Evolutionary conservation across 2,797 vertebrate genomes (phyloP).

Genomic region (Vireo griseus): DNA sequence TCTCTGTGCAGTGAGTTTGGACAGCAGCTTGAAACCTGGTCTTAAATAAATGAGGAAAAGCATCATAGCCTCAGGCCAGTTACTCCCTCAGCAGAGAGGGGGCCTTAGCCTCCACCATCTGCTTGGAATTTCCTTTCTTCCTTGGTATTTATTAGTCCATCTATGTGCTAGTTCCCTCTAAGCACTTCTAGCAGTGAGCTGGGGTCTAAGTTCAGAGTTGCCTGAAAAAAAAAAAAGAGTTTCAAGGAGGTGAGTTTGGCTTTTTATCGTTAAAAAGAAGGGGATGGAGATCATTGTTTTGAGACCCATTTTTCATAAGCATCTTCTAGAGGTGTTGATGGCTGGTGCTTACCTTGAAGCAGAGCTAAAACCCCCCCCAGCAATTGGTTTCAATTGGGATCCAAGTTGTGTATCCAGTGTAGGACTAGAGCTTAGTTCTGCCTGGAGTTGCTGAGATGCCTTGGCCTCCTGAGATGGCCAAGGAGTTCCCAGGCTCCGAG

Average conservation of each 20-base stretch:
- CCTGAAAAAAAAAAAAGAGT: background rate
- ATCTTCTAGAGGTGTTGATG: background rate
- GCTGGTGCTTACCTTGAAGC: background rate
- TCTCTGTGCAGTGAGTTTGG: background rate
- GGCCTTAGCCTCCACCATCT: background rate
- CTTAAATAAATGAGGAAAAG: background rate
- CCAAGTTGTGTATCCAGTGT: background rate
- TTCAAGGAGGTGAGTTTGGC: background rate
- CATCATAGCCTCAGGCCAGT: background rate
- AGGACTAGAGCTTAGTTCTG: background rate
- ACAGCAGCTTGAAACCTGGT: background rate
- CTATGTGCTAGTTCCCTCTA: background rate
- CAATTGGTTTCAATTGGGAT: background rate
- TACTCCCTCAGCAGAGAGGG: background rate
- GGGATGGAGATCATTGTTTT: background rate
- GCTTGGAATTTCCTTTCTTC: background rate
- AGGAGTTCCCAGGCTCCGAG: background rate
- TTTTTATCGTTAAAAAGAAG: background rate
- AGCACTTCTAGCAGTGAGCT: background rate
- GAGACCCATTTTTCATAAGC: background rate
- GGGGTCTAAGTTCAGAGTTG: background rate
- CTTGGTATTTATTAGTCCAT: background rate
- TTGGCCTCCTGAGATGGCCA: background rate
- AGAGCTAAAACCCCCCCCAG: accelerated
- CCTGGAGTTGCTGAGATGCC: accelerated